A percentile compares a stretch with the other conserved stretches of the same genome.
Evolutionary conservation across 2,113 vertebrate genomes (phyloP).

Genomic region (Rousettus leschenaultii): DNA sequence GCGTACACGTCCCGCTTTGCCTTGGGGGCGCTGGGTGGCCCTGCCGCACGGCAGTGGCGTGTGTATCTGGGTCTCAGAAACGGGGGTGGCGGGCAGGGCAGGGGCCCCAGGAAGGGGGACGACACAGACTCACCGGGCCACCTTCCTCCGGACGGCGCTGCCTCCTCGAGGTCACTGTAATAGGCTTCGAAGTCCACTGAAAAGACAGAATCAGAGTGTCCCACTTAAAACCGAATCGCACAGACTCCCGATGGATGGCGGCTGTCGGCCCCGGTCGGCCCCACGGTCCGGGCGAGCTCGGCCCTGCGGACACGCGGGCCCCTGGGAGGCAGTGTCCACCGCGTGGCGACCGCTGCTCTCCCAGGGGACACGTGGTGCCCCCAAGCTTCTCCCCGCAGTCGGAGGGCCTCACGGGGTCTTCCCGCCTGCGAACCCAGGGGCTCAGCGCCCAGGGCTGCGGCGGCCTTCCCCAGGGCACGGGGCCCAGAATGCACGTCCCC

Average conservation of each 20-base stretch:
- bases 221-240: background rate
- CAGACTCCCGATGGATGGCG: fast-evolving
- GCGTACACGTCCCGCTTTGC: background rate
- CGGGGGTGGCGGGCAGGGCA: background rate
- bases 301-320: background rate
- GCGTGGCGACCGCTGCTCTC: too few species aligned
- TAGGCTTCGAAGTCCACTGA: conserved; percentile 74
- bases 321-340: too few species aligned
- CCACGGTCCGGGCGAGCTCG: too few species aligned
- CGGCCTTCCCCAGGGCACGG: too few species aligned
- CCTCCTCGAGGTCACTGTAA: conserved; percentile 81
- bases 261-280: fast-evolving
- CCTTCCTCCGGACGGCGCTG: conserved; percentile 52
- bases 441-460: fast-evolving
- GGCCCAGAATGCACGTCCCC: too few species aligned
- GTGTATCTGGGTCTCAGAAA: background rate
- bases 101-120: background rate
- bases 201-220: background rate
- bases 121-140: background rate
- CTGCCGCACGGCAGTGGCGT: fast-evolving
- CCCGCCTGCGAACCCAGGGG: too few species aligned
- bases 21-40: background rate
- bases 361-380: too few species aligned
- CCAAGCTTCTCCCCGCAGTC: background rate
- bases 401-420: background rate